Conservation (phyloP, 2,797 vertebrate genomes). For the Acanthopagrus latus region DNA sequence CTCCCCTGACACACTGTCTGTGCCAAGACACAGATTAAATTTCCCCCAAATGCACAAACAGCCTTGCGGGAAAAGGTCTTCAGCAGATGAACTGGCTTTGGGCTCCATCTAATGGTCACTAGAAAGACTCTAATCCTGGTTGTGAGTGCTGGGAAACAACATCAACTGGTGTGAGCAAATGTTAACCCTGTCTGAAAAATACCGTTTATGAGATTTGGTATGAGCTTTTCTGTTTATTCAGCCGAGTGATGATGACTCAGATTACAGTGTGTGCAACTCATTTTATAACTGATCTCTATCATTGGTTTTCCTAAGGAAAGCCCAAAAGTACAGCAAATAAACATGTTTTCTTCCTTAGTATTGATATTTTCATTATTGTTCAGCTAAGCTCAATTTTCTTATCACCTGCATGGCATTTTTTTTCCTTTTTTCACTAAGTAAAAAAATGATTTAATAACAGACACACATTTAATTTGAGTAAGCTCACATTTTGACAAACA, state of each 20-base stretch:
- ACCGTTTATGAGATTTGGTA: not conserved
- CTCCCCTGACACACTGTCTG: slow-evolving; percentile 51
- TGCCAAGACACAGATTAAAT: slow-evolving; percentile 71
- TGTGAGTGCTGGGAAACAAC: not conserved
- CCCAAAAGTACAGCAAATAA: not conserved
- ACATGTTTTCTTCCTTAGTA: not conserved
- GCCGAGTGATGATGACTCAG: not conserved
- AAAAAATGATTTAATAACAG: not conserved
- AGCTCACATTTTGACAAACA: not conserved
- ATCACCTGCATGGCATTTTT: not conserved
- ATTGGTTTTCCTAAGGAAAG: not conserved
- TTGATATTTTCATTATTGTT: not conserved
- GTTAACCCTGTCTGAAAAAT: not conserved
- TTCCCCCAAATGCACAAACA: slow-evolving; percentile 61
- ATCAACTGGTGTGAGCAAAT: not conserved
- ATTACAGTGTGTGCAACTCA: not conserved
- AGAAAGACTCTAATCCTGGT: not conserved
- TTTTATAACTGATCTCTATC: not conserved
- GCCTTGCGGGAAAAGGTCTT: slow-evolving; percentile 35
- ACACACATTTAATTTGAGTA: not conserved
- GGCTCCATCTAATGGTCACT: slow-evolving; percentile 76
- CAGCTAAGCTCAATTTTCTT: not conserved
- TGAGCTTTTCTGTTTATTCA: not conserved
- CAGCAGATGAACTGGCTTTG: slow-evolving; percentile 53
- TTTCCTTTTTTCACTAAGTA: not conserved